Evolutionary conservation across 2,797 vertebrate genomes (phyloP).

Genomic region (Enteromius fasciolatus): DNA sequence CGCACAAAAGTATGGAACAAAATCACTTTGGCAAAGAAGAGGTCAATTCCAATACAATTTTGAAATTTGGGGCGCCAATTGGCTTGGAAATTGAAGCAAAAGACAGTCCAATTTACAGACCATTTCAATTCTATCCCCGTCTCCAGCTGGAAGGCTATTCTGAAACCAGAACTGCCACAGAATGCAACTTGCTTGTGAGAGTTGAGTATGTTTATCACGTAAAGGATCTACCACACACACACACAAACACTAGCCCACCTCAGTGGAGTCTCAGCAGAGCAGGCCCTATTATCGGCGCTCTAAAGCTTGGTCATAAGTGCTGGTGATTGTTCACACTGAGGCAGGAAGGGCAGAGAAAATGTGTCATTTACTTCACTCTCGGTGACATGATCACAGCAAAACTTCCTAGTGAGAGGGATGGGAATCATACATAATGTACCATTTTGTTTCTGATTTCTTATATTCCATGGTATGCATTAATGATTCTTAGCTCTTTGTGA

Average conservation of each 20-base stretch:
- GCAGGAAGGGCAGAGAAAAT: slow-evolving; percentile 62
- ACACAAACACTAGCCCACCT: slow-evolving; percentile 32
- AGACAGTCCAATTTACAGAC: slow-evolving; percentile 44
- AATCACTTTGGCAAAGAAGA: slow-evolving; percentile 42
- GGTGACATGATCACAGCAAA: not conserved
- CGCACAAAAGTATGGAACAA: not conserved
- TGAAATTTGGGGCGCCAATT: slow-evolving; percentile 16
- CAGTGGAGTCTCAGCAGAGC: slow-evolving; percentile 59
- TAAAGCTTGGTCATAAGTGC: slow-evolving; percentile 70
- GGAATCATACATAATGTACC: not conserved
- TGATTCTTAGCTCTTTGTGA: not conserved
- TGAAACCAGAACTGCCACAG: slow-evolving; percentile 31
- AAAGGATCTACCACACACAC: slow-evolving; percentile 51
- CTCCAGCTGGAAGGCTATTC: slow-evolving; percentile 47
- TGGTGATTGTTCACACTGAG: slow-evolving; percentile 72
- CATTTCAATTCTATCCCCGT: slow-evolving; percentile 44
- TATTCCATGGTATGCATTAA: not conserved
- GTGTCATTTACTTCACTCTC: slow-evolving; percentile 65
- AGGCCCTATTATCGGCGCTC: slow-evolving; percentile 68
- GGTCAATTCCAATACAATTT: slow-evolving; percentile 50
- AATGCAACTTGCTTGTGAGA: slow-evolving; percentile 21
- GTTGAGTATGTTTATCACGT: slow-evolving; percentile 56
- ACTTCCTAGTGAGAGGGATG: not conserved
- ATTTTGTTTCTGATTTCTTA: not conserved
- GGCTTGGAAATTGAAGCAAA: slow-evolving; percentile 52